Percentiles rank a stretch among this genome's conserved stretches.
Conservation (phyloP, 2,888 invertebrate genomes). For the Agonopterix alstromeriana region DNA sequence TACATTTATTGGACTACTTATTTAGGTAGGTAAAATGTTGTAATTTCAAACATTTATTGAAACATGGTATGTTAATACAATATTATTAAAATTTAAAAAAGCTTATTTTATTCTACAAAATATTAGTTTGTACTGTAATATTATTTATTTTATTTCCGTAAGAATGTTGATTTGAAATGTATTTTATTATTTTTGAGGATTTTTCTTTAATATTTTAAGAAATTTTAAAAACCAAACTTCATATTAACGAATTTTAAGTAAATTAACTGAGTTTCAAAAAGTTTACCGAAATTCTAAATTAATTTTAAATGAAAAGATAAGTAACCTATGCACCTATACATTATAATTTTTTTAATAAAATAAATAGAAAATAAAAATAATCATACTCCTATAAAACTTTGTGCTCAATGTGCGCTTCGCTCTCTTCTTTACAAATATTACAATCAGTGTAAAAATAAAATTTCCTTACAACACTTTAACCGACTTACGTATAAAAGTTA, state of each 20-base stretch:
- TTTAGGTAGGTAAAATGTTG: background rate
- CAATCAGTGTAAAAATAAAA: slow-evolving; percentile 61
- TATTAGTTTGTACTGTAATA: slow-evolving; percentile 37
- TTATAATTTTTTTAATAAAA: background rate
- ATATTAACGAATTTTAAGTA: no score
- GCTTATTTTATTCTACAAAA: slow-evolving; percentile 27
- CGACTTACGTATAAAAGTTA: slow-evolving; percentile 61
- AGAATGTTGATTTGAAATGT: background rate
- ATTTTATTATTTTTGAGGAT: slow-evolving; percentile 1
- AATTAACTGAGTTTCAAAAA: background rate
- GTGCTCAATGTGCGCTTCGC: slow-evolving; percentile 49
- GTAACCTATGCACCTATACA: no score
- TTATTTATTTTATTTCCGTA: slow-evolving; percentile 4
- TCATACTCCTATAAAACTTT: slow-evolving; percentile 14
- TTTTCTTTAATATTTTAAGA: slow-evolving; percentile 5
- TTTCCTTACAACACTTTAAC: slow-evolving; percentile 45
- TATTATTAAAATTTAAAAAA: slow-evolving; percentile 15
- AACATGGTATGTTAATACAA: background rate
- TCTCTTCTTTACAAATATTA: slow-evolving; percentile 35
- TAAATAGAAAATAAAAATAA: background rate
- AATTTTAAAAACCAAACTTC: background rate
- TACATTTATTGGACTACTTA: background rate
- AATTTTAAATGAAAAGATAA: background rate
- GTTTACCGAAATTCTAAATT: background rate
- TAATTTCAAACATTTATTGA: no score